Percentiles rank a stretch among this genome's conserved stretches.
Conservation (phyloP, 2,113 vertebrate species). For the Psammodynastes pulverulentus region DNA sequence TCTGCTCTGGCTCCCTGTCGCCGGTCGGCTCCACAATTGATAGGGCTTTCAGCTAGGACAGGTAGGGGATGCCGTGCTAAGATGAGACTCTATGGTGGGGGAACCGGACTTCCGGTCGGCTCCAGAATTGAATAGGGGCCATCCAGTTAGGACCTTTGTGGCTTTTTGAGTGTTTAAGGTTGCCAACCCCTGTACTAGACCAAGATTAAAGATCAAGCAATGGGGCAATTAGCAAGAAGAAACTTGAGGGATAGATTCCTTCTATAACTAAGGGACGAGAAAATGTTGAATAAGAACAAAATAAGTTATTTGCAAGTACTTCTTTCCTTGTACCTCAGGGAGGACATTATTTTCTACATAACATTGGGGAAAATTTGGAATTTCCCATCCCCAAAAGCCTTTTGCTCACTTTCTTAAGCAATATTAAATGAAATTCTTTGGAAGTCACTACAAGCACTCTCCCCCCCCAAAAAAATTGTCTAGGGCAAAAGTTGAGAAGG, state of each 20-base stretch:
- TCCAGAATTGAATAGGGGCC: too few relatives aligned
- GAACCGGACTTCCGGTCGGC: too few relatives aligned
- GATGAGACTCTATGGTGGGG: too few relatives aligned
- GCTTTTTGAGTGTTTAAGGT: too few relatives aligned
- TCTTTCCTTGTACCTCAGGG: constrained; percentile 17
- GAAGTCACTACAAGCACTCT: not conserved
- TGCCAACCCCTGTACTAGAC: too few relatives aligned
- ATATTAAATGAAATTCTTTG: constrained; percentile 31
- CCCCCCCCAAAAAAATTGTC: not conserved
- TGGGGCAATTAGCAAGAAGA: not conserved
- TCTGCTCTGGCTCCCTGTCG: too few relatives aligned
- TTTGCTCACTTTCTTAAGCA: constrained; percentile 33
- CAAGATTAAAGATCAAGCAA: not conserved
- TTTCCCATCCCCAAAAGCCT: constrained; percentile 14
- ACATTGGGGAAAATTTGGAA: not conserved
- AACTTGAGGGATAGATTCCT: not conserved
- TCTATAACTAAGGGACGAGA: not conserved
- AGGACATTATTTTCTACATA: constrained; percentile 39
- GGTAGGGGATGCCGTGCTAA: too few relatives aligned
- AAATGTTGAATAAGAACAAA: not conserved
- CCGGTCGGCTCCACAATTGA: too few relatives aligned
- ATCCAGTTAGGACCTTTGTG: too few relatives aligned
- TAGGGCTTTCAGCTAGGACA: too few relatives aligned
- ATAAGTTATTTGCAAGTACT: not conserved
- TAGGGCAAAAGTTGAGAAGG: not conserved